Conservation (phyloP, 1,140 invertebrate genomes). For the Ceratina japonica region DNA sequence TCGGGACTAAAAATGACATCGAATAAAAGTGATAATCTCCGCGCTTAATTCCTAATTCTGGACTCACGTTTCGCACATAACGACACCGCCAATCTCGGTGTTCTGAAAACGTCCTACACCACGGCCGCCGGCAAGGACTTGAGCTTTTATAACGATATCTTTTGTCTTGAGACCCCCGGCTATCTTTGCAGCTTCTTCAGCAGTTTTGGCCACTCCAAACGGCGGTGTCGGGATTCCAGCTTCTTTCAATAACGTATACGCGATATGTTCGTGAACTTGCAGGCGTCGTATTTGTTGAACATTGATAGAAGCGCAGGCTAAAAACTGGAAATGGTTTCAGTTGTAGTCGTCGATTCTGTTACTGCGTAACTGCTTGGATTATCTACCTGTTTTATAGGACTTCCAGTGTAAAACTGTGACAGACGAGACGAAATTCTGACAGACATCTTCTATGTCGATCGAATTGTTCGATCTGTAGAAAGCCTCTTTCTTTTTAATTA, state of each 20-base stretch:
- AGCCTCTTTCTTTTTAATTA: no score
- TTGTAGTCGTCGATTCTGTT: no score
- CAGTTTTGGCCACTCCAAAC: constrained; percentile 93
- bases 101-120: constrained; percentile 96
- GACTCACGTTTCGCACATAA: constrained; percentile 92
- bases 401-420: background rate
- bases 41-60: constrained; percentile 1
- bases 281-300: constrained; percentile 87
- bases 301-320: constrained; percentile 67
- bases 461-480: no score
- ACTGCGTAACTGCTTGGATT: no score
- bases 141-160: constrained; percentile 96
- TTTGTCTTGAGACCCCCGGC: constrained; percentile 89
- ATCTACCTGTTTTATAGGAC: constrained; percentile 47
- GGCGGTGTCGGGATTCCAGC: constrained; percentile 94
- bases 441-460: constrained; percentile 3
- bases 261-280: constrained; percentile 97
- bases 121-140: constrained; percentile 96
- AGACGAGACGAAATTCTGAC: background rate
- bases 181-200: constrained; percentile 90
- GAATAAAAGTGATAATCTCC: background rate
- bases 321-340: no score
- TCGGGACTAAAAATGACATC: constrained; percentile 83
- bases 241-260: constrained; percentile 91
- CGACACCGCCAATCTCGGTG: constrained; percentile 94